A percentile compares a stretch with the other conserved stretches of the same genome.
These are phyloP conservation scores for Galago senegalensis DNA, from an alignment of 2,797 vertebrate species.

Conservation along the genomic window DNA sequence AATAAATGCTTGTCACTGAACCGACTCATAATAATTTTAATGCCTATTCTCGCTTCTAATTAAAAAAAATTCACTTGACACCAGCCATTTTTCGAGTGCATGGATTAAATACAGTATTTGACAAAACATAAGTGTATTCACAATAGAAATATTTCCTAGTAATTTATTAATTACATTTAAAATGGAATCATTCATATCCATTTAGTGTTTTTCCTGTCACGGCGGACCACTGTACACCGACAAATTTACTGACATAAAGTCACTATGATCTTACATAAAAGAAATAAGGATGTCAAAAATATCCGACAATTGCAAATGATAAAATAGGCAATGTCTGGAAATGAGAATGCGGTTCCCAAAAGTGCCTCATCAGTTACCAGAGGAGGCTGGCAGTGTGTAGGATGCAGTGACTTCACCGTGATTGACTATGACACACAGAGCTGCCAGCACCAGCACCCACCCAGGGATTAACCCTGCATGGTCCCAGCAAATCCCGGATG, in stretches of 20 bases:
- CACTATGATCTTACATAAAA: conserved; percentile 74
- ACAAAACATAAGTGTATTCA: conserved; percentile 63
- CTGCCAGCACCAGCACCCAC: neutral
- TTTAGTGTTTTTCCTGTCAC: conserved; percentile 70
- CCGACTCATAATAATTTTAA: conserved; percentile 58
- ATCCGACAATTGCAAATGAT: conserved; percentile 58
- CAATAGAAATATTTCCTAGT: conserved; percentile 70
- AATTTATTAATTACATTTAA: conserved; percentile 70
- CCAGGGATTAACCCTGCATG: neutral
- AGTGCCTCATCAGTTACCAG: conserved; percentile 36
- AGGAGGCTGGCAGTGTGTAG: conserved; percentile 45
- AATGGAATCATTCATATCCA: conserved; percentile 79
- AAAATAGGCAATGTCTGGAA: conserved; percentile 72
- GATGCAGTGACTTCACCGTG: conserved; percentile 7
- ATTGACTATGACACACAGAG: conserved; percentile 38
- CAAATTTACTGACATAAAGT: conserved; percentile 79
- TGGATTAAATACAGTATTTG: conserved; percentile 65
- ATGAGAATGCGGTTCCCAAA: conserved; percentile 67
- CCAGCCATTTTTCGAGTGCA: conserved; percentile 61
- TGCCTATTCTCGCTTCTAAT: conserved; percentile 57
- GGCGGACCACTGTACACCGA: conserved; percentile 22
- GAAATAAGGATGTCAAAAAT: conserved; percentile 73
- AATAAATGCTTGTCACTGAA: conserved; percentile 68
- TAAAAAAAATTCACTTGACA: conserved; percentile 60
- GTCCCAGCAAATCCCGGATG: neutral